These are phyloP conservation scores for Octodon degus DNA, from an alignment of 2,113 vertebrate species.

Conservation along the genomic window DNA sequence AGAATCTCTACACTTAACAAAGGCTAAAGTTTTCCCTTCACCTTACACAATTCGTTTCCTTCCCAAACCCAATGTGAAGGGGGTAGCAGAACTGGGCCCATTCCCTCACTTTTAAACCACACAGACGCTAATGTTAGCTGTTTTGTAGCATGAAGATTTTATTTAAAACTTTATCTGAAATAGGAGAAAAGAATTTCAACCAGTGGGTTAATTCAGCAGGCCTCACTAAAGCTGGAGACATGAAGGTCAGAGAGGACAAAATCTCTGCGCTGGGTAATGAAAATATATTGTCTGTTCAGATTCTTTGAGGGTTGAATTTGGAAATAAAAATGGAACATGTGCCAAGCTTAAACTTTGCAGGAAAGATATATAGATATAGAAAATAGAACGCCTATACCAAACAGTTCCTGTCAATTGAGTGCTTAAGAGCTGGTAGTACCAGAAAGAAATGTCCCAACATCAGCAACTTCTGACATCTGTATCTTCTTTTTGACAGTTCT, in stretches of 20 bases:
- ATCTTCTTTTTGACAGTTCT: slow-evolving; percentile 88
- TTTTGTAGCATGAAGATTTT: slow-evolving; percentile 8
- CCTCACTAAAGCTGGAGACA: background rate
- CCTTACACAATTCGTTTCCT: background rate
- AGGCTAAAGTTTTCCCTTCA: background rate
- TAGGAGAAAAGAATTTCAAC: background rate
- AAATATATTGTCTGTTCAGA: background rate
- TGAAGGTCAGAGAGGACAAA: slow-evolving; percentile 14
- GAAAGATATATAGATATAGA: background rate
- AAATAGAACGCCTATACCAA: background rate
- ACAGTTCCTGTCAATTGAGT: background rate
- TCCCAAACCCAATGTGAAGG: background rate
- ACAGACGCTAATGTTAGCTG: background rate
- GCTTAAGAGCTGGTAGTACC: slow-evolving; percentile 20
- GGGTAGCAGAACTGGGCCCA: background rate
- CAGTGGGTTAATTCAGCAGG: background rate
- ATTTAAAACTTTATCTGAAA: background rate
- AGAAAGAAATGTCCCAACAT: slow-evolving; percentile 31
- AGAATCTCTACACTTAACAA: slow-evolving; percentile 1
- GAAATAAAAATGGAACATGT: background rate
- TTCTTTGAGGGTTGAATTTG: slow-evolving; percentile 6
- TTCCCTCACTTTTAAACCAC: background rate
- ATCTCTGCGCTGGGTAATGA: background rate
- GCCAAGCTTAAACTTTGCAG: background rate
- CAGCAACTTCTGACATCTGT: slow-evolving; percentile 61